Conservation (phyloP, 2,888 invertebrate species). For the Epirrhoe tristata region DNA sequence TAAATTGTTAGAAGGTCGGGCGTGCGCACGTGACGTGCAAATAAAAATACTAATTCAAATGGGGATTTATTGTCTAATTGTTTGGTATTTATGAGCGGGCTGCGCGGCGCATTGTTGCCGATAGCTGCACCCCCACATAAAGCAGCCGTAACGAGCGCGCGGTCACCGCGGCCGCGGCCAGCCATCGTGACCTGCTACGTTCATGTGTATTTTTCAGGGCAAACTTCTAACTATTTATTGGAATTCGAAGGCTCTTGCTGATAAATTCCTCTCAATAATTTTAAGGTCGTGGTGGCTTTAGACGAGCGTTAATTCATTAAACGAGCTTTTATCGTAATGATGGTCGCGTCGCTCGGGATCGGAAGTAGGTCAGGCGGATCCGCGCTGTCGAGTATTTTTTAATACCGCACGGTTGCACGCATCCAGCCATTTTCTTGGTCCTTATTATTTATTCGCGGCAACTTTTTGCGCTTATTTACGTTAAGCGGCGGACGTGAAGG, state of each 20-base stretch:
- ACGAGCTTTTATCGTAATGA: conserved; percentile 64
- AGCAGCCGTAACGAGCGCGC: conserved; percentile 64
- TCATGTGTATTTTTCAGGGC: conserved; percentile 40
- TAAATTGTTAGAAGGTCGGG: conserved; percentile 68
- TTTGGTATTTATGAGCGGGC: conserved; percentile 73
- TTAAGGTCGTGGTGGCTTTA: conserved; percentile 42
- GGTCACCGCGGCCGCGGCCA: conserved; percentile 49
- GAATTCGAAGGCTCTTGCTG: conserved; percentile 26
- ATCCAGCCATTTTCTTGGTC: conserved; percentile 51
- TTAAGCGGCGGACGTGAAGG: conserved; percentile 62
- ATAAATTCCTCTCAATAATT: conserved; percentile 28
- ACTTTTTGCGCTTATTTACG: conserved; percentile 71
- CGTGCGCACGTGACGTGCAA: conserved; percentile 77
- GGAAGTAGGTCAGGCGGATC: conserved; percentile 60
- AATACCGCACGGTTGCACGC: conserved; percentile 58
- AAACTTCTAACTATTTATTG: conserved; percentile 34
- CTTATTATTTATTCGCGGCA: conserved; percentile 65
- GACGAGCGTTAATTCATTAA: conserved; percentile 57
- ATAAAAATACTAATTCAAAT: conserved; percentile 78
- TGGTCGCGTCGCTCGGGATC: conserved; percentile 50
- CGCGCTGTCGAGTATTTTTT: conserved; percentile 57
- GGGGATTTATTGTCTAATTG: conserved; percentile 79
- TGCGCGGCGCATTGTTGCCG: conserved; percentile 66
- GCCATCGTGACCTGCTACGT: conserved; percentile 64
- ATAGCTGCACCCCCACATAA: conserved; percentile 66